phyloP scores from a whole-genome alignment of 2,113 vertebrate genomes.

The Porphyrio hochstetteri region DNA sequence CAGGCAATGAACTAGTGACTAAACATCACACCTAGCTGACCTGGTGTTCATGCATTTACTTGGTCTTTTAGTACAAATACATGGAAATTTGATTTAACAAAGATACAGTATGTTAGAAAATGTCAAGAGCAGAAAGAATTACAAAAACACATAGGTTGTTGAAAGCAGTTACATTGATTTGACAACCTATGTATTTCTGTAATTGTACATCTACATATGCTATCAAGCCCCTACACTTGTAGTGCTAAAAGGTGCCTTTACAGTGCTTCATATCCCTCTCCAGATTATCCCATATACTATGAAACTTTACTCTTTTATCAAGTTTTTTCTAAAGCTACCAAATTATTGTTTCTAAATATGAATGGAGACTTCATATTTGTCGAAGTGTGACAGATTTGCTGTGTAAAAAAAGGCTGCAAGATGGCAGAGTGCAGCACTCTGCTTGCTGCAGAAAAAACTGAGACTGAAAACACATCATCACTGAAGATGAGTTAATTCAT shows the following conservation, averaged over 20 bases:
- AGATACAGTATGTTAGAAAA: background rate
- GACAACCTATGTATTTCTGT: background rate
- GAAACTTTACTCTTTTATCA: background rate
- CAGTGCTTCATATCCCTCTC: background rate
- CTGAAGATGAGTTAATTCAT: background rate
- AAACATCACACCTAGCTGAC: background rate
- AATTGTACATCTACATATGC: background rate
- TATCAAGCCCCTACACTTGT: background rate
- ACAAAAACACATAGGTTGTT: background rate
- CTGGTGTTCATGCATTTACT: background rate
- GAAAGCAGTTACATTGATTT: background rate
- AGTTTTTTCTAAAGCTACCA: background rate
- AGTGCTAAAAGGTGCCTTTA: background rate
- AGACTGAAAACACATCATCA: background rate
- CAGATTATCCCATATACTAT: background rate
- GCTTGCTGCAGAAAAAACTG: background rate
- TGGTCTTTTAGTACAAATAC: background rate
- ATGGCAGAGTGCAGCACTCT: background rate
- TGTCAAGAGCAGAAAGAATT: background rate
- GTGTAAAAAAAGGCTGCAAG: conserved; percentile 7
- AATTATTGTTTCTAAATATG: background rate
- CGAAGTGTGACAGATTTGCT: background rate
- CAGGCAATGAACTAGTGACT: background rate
- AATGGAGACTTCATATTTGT: conserved; percentile 5
- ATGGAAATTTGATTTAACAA: background rate